Percentiles rank a stretch among this genome's conserved stretches.
These are phyloP conservation scores for Drosophila nigritarsus DNA, from an alignment of 2,888 invertebrate genomes.

Conservation along the genomic window DNA sequence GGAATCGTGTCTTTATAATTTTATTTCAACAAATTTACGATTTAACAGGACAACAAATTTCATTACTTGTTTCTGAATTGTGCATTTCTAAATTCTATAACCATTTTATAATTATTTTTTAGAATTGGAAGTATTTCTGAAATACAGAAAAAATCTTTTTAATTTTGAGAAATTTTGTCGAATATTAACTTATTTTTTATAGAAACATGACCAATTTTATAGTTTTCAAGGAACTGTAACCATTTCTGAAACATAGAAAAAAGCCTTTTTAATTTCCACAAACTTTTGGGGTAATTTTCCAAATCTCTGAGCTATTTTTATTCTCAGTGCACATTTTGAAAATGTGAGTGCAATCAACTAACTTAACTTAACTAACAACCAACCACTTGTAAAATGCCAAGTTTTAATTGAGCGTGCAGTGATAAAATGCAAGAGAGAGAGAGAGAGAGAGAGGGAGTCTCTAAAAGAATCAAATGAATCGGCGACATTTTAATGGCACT, in stretches of 20 bases:
- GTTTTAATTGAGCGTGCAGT: slow-evolving; percentile 45
- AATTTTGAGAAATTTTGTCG: background rate
- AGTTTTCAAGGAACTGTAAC: no score
- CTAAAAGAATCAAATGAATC: slow-evolving; percentile 25
- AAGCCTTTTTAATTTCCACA: no score
- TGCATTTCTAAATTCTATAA: background rate
- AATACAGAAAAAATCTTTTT: background rate
- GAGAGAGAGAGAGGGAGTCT: background rate
- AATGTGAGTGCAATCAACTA: background rate
- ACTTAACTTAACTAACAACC: no score
- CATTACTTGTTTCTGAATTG: background rate
- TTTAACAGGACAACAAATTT: no score
- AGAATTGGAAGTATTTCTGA: background rate
- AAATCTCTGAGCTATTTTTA: background rate
- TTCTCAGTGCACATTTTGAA: background rate
- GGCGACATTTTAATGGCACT: slow-evolving; percentile 46
- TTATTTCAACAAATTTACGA: no score
- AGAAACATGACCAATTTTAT: background rate
- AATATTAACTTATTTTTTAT: background rate
- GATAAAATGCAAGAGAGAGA: slow-evolving; percentile 14
- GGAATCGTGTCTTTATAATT: no score
- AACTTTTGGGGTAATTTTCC: background rate
- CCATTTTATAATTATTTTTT: background rate
- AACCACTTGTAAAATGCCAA: slow-evolving; percentile 14
- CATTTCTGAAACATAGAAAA: no score